A percentile compares a stretch with the other conserved stretches of the same genome.
These are phyloP conservation scores for Drosophila tani DNA, from an alignment of 1,140 invertebrate species.

Conservation along the genomic window DNA sequence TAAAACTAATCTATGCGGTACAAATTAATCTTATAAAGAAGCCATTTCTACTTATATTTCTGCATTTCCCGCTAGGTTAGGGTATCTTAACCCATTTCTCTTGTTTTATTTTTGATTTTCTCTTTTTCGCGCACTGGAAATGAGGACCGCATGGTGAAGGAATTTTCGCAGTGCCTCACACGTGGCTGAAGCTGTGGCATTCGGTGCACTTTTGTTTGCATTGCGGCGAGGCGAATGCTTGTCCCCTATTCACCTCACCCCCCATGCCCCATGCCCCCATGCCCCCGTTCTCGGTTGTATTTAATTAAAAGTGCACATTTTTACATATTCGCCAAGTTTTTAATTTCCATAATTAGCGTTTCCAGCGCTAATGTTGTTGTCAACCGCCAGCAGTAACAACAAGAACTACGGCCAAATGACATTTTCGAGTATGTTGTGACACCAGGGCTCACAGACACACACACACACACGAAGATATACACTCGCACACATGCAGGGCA, in stretches of 20 bases:
- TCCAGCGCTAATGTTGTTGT: slow-evolving; percentile 47
- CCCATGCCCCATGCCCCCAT: slow-evolving; percentile 2
- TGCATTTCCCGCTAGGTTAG: background rate
- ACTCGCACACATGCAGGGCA: slow-evolving; percentile 2
- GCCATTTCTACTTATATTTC: background rate
- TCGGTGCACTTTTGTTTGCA: slow-evolving; percentile 60
- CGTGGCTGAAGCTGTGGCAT: slow-evolving; percentile 64
- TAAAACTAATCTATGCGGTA: too few species aligned
- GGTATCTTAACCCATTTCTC: background rate
- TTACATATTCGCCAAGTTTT: slow-evolving; percentile 80
- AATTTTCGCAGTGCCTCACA: slow-evolving; percentile 61
- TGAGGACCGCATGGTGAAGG: slow-evolving; percentile 17
- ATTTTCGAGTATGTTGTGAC: slow-evolving; percentile 72
- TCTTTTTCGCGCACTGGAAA: slow-evolving; percentile 3
- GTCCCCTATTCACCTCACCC: slow-evolving; percentile 12
- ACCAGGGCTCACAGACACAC: slow-evolving; percentile 37
- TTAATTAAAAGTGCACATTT: slow-evolving; percentile 82
- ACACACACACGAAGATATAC: slow-evolving; percentile 12
- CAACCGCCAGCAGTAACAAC: slow-evolving; percentile 37
- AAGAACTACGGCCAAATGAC: slow-evolving; percentile 63
- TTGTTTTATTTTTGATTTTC: slow-evolving; percentile 1
- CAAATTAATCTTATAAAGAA: background rate
- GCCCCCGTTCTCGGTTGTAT: slow-evolving; percentile 58
- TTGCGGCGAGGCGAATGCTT: slow-evolving; percentile 45
- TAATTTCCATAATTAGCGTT: slow-evolving; percentile 82